Percentiles rank a stretch among this genome's conserved stretches.
Conservation (phyloP, 1,140 invertebrate genomes). For the Eufriesea mexicana region DNA sequence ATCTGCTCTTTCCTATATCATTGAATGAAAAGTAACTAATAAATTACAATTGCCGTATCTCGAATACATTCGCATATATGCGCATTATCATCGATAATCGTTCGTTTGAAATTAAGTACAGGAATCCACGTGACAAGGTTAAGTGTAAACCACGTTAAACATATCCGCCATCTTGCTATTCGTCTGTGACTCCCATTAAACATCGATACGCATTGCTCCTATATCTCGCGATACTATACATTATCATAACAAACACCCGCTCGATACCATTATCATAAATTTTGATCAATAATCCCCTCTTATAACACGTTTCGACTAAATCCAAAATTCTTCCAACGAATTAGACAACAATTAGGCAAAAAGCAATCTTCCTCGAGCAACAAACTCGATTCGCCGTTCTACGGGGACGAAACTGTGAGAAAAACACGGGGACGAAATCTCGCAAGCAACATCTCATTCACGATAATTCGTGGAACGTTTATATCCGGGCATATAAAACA, state of each 20-base stretch:
- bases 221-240: too few species aligned
- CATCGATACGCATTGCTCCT: slow-evolving; percentile 1
- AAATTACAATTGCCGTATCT: background rate
- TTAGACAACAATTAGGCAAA: too few species aligned
- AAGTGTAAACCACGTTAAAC: slow-evolving; percentile 35
- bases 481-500: background rate
- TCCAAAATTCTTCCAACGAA: background rate
- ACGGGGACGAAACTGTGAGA: background rate
- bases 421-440: background rate
- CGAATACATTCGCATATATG: background rate
- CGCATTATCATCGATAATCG: background rate
- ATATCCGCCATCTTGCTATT: slow-evolving; percentile 48
- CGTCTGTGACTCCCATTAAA: slow-evolving; percentile 5
- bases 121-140: slow-evolving; percentile 36
- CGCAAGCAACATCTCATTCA: background rate
- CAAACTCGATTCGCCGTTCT: background rate
- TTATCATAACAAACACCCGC: too few species aligned
- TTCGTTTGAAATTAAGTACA: background rate
- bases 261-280: too few species aligned
- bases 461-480: background rate
- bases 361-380: background rate
- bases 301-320: too few species aligned
- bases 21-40: too few species aligned
- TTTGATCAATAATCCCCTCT: background rate
- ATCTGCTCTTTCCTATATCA: fast-evolving